Evolutionary conservation across 2,888 invertebrate genomes (phyloP).

Genomic region (Clostera curtula): DNA sequence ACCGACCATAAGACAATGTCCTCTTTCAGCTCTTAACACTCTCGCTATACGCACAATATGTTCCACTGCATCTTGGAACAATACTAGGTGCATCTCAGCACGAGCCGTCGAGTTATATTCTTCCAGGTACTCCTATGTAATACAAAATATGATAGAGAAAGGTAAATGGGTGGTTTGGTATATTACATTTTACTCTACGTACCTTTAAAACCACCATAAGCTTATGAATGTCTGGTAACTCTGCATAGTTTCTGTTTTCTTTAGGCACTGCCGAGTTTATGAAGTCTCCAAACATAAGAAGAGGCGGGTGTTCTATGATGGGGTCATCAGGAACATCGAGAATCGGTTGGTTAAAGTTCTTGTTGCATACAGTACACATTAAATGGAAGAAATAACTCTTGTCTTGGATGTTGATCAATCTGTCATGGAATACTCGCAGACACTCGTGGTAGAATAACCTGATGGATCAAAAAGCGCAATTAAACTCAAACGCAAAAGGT

Average conservation of each 20-base stretch:
- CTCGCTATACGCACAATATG: conserved; percentile 91
- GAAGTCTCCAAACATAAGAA: conserved; percentile 90
- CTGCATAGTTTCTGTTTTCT: conserved; percentile 86
- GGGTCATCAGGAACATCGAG: conserved; percentile 75
- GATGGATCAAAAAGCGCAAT: conserved; percentile 4
- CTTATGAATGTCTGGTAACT: conserved; percentile 83
- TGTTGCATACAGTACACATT: conserved; percentile 79
- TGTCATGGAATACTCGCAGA: conserved; percentile 92
- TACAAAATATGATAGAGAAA: conserved; percentile 4
- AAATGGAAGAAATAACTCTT: conserved; percentile 85
- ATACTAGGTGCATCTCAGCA: conserved; percentile 88
- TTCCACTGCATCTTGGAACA: conserved; percentile 92
- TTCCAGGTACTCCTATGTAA: conserved; percentile 86
- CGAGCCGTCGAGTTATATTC: conserved; percentile 87
- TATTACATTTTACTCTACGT: conserved; percentile 2
- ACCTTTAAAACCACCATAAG: conserved; percentile 82
- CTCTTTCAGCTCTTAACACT: conserved; percentile 88
- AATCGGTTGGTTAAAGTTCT: conserved; percentile 77
- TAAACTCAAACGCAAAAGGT: too few relatives aligned
- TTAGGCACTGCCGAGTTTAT: conserved; percentile 82
- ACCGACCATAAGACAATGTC: conserved; percentile 91
- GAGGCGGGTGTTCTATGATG: conserved; percentile 76
- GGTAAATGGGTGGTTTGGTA: neutral
- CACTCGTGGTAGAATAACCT: conserved; percentile 95
- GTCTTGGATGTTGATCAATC: conserved; percentile 87